Base-by-base conservation (phyloP, 2,113 vertebrate species). In the Macrotis lagotis region DNA sequence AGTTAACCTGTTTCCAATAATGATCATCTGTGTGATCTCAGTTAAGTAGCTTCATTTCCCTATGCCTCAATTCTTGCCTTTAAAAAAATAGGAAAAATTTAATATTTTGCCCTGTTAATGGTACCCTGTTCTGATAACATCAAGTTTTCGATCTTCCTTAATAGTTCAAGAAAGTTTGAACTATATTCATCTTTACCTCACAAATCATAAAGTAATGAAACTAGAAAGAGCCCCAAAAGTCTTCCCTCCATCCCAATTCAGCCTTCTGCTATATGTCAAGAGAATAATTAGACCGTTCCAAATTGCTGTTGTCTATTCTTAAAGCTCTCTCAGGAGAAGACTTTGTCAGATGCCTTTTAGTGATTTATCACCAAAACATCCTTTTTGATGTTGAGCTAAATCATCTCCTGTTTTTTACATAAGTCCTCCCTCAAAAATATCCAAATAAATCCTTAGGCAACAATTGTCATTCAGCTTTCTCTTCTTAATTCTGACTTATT, bases 131-230 rank as follows among this genome's bases (percentile, higher is more conserved):
- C n/a, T 22, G 66, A 44, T 8, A 83, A 83, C 37, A 3, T 44
- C 37, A 83, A 8, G 37, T 14, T 44, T 44, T 44, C 19, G 8
- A 6, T 19, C 37, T 44, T 83, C 44, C 66, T 83, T 83, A 16
- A 83, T 83, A 83, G 1, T 44, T 83, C 31, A 59, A 95, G 83
- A n/a, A 94, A 94, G 48, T 95, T 96, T 95, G 91, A 89, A 52
- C 90, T 88, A 52, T 50, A 95, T n/a, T 90, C 93, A 95, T 94
- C 95, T 95, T 96, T 22, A 92, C 92, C 90, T 96, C 26, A 92
- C 92, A 97, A 96, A 95, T 96, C 92, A 92, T 94, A 91, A 94
- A 95, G 91, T 66, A 92, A 92, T 96, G 94, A 97, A 50, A 50
- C 50, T 25, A 52, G 94, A 89, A 95, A 53, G 92, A 94, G 94